phyloP scores from a whole-genome alignment of 2,888 invertebrate species.

The Pollenia amentaria region DNA sequence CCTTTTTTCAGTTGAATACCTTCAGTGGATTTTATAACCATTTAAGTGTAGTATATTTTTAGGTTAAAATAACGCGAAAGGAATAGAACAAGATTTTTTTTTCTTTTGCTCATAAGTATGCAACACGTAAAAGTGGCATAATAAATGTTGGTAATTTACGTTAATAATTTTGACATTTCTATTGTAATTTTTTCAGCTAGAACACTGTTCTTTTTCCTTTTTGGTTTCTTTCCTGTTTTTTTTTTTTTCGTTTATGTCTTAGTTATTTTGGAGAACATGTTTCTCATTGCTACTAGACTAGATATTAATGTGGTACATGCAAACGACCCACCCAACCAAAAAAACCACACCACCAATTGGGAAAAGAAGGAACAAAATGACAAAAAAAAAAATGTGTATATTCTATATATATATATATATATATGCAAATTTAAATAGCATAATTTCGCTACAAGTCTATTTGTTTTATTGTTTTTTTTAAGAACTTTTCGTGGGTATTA shows the following conservation, averaged over 20 bases:
- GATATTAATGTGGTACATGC: constrained; percentile 70
- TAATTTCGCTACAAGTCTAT: constrained; percentile 72
- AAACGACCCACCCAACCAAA: constrained; percentile 62
- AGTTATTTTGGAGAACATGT: constrained; percentile 27
- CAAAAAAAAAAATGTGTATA: constrained; percentile 1
- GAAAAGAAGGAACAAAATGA: background rate
- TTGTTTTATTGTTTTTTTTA: constrained; percentile 62
- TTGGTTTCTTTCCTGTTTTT: constrained; percentile 10
- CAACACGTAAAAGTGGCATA: constrained; percentile 74
- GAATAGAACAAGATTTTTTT: background rate
- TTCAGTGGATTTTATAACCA: constrained; percentile 49
- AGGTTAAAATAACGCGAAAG: background rate
- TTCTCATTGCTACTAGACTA: constrained; percentile 54
- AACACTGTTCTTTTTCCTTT: constrained; percentile 14
- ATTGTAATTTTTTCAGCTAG: constrained; percentile 76
- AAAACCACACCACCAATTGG: background rate
- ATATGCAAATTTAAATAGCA: constrained; percentile 64
- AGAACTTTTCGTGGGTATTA: constrained; percentile 3
- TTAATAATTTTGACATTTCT: constrained; percentile 81
- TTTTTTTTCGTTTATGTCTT: background rate
- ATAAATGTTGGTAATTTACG: constrained; percentile 81
- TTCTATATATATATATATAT: too few relatives aligned
- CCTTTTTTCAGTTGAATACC: constrained; percentile 46
- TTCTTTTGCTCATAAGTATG: constrained; percentile 64
- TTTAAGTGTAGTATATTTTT: constrained; percentile 18